Evolutionary conservation across 2,113 vertebrate genomes (phyloP), one percentile per base, ranked within the genome.

Genomic region (Eubucco bourcierii): DNA sequence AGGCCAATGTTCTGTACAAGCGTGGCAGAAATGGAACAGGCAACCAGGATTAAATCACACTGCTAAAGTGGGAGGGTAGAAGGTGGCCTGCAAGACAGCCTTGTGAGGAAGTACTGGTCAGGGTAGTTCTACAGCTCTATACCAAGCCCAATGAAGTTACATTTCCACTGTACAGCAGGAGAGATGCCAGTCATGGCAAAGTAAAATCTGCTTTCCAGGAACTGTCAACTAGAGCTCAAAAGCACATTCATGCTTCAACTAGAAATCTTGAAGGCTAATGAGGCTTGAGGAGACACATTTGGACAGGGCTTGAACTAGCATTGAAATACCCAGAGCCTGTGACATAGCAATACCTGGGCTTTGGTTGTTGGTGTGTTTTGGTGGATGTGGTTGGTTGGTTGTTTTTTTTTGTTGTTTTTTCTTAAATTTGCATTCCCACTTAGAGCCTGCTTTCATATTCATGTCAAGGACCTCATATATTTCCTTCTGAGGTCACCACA

Each of bases 101-200:
- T 85, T 76, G 63, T 94, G 81, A 87, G 67, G 77, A 88, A 64
- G 60, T 78, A 78, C 58, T 14, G 17, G 70, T 88, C 80, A 80
- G 2, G 0, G 84, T 84, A 79, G 33, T 8, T 59, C 64, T 87
- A 75, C 72, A 77, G 15, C 80, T 90, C 72, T 77, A 64, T 8
- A 25, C 52, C 28, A 9, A 21, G 60, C 76, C 80, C 87, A 91
- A 86, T 71, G 85, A 90, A 91, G 72, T 37, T 61, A 28, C 37
- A 78, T 90, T 91, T 90, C 87, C 68, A 80, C 79, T 74, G 68
- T 67, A 95, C 77, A 77, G 84, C 37, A 80, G 87, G 90, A 7
- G 3, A 90, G 20, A 4, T 83, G 74, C 56, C 91, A 90, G 19
- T 5, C 15, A 50, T 0, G 7, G 31, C 19, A 24, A 96, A 90